A percentile compares a stretch with the other conserved stretches of the same genome.
Conservation (phyloP, 1,140 invertebrate species). For the Cydia pomonella region DNA sequence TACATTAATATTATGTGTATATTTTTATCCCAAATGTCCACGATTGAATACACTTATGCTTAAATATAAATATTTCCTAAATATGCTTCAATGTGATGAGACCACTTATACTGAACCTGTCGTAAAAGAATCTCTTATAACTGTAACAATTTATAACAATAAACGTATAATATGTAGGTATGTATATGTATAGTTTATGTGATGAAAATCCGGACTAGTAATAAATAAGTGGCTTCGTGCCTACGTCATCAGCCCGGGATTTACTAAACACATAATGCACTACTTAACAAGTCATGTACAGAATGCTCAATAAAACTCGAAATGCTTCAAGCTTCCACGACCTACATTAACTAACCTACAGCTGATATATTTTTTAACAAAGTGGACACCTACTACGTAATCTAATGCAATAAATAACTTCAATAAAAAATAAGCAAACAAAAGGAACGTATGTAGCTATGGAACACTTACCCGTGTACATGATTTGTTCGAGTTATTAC, state of each 20-base stretch:
- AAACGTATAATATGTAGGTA: no score
- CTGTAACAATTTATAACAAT: background rate
- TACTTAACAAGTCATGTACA: background rate
- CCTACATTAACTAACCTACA: background rate
- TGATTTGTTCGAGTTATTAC: constrained; percentile 32
- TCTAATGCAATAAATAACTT: constrained; percentile 29
- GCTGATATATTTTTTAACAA: constrained; percentile 10
- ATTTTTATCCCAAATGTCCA: no score
- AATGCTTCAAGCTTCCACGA: background rate
- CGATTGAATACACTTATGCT: no score
- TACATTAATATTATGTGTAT: no score
- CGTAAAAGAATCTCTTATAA: background rate
- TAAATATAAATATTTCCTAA: no score
- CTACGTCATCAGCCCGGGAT: background rate
- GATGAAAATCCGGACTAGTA: background rate
- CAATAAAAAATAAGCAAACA: constrained; percentile 23
- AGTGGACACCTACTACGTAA: background rate
- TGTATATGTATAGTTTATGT: background rate
- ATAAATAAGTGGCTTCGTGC: background rate
- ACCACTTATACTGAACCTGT: background rate
- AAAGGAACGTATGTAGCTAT: background rate
- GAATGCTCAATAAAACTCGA: background rate
- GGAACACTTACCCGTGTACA: constrained; percentile 12
- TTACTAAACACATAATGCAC: constrained; percentile 8
- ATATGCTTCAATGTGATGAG: background rate